Evolutionary conservation across 2,888 invertebrate species (phyloP).

Genomic region (Dendrolimus houi): DNA sequence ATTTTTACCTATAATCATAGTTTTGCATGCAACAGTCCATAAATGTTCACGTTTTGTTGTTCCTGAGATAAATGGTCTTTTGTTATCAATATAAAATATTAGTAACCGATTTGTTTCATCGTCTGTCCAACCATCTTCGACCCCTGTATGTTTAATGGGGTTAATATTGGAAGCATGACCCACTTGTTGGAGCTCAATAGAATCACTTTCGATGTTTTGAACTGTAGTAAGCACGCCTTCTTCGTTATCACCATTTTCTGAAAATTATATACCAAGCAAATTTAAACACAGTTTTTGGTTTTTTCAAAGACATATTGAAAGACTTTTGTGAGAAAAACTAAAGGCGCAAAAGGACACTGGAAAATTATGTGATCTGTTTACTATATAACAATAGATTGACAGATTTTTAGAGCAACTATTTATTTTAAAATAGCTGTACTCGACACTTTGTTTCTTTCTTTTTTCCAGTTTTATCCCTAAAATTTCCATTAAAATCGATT

Average conservation of each 20-base stretch:
- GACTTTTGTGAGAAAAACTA: too few species aligned
- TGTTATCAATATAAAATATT: conserved; percentile 60
- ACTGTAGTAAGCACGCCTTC: conserved; percentile 38
- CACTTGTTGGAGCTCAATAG: conserved; percentile 24
- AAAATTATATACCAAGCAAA: not conserved
- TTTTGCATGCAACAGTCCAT: conserved; percentile 61
- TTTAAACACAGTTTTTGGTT: not conserved
- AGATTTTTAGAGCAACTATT: too few species aligned
- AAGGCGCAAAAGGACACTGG: too few species aligned
- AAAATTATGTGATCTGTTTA: too few species aligned
- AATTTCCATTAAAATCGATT: too few species aligned
- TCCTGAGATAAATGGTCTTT: conserved; percentile 45
- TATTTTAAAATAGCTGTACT: too few species aligned
- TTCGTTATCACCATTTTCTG: conserved; percentile 44
- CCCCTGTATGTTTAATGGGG: not conserved
- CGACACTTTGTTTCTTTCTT: too few species aligned
- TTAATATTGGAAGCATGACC: not conserved
- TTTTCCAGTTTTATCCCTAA: too few species aligned
- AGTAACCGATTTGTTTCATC: conserved; percentile 48
- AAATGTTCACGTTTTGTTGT: conserved; percentile 43
- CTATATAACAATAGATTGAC: too few species aligned
- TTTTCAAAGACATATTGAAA: too few species aligned
- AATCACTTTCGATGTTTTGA: conserved; percentile 29
- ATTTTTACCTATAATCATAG: conserved; percentile 48
- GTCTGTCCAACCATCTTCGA: conserved; percentile 35